phyloP scores from a whole-genome alignment of 1,140 invertebrate genomes.

The Aphidius ervi region DNA sequence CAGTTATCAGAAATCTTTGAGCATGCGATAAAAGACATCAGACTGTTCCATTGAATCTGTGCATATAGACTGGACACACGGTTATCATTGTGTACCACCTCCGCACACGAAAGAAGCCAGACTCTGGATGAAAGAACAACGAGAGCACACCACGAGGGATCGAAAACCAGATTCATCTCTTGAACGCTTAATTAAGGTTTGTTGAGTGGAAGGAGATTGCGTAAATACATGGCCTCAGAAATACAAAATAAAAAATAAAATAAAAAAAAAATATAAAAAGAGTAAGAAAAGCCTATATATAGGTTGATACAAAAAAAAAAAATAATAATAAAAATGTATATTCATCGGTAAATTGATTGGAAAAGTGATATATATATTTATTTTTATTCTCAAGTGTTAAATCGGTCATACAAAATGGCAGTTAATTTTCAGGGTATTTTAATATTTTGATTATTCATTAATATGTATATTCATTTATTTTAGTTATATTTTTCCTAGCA shows the following conservation, averaged over 20 bases:
- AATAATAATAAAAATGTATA: no score
- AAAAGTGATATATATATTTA: no score
- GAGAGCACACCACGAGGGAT: constrained; percentile 25
- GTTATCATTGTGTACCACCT: constrained; percentile 3
- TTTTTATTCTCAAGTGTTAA: no score
- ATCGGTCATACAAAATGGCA: no score
- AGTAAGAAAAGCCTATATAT: constrained; percentile 25
- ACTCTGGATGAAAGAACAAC: constrained; percentile 14
- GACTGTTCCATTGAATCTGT: background rate
- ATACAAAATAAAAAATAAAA: constrained; percentile 12
- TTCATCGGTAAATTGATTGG: no score
- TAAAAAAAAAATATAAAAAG: constrained; percentile 13
- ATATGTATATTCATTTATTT: no score
- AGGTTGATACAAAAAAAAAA: background rate
- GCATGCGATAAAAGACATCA: constrained; percentile 28
- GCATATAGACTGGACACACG: background rate
- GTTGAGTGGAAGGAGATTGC: constrained; percentile 33
- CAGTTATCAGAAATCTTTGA: background rate
- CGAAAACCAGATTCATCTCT: constrained; percentile 44
- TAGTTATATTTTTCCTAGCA: no score
- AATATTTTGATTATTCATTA: no score
- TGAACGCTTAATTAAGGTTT: constrained; percentile 48
- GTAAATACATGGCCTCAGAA: constrained; percentile 25
- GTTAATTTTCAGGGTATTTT: no score
- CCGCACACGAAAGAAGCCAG: constrained; percentile 4